Conservation (phyloP, 2,113 vertebrate species). For the Piaya cayana region DNA sequence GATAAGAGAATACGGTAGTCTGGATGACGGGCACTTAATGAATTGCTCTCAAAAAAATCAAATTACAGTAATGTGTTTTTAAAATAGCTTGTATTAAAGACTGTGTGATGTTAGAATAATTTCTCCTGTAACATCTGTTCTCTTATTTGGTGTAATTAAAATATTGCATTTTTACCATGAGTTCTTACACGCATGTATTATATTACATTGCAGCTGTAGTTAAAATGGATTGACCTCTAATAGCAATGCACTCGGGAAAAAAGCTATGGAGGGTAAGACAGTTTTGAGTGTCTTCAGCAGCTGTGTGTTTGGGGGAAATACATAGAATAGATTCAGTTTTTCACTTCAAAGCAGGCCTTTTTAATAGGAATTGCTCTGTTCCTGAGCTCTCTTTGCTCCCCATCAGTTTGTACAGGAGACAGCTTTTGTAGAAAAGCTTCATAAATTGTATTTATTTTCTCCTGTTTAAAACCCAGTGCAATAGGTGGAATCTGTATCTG, state of each 20-base stretch:
- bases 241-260: background rate
- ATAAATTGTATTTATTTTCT: background rate
- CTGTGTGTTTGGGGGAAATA: conserved; percentile 1
- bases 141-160: conserved; percentile 56
- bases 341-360: conserved; percentile 1
- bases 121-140: conserved; percentile 43
- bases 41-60: conserved; percentile 46
- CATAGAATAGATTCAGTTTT: background rate
- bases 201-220: conserved; percentile 50
- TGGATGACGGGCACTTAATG: conserved; percentile 47
- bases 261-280: background rate
- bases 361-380: background rate
- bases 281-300: conserved; percentile 10
- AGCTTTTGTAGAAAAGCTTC: background rate
- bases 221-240: conserved; percentile 10
- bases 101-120: conserved; percentile 22
- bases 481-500: background rate
- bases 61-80: conserved; percentile 45
- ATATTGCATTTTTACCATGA: conserved; percentile 8
- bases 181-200: background rate
- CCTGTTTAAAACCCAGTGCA: background rate
- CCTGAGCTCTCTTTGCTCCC: background rate
- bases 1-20: conserved; percentile 41
- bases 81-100: conserved; percentile 32
- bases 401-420: background rate